phyloP scores from a whole-genome alignment of 2,797 vertebrate species.

The Erpetoichthys calabaricus region DNA sequence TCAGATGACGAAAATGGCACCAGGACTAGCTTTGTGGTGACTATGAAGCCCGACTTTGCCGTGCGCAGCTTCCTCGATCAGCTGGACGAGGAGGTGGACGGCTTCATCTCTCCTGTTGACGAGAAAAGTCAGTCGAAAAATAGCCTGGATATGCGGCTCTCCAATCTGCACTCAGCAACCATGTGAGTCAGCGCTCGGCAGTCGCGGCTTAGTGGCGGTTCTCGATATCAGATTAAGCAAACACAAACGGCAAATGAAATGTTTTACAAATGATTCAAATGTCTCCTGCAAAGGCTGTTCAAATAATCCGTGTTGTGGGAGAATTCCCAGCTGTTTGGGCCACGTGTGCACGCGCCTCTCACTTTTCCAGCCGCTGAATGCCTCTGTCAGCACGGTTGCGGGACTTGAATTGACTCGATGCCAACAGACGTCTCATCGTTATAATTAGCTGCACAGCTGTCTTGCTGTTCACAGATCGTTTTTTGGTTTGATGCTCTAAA shows the following conservation, averaged over 20 bases:
- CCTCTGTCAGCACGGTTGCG: too few species aligned
- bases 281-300: too few species aligned
- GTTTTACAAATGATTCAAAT: background rate
- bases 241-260: background rate
- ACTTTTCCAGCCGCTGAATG: too few species aligned
- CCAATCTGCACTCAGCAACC: constrained; percentile 86
- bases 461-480: too few species aligned
- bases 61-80: constrained; percentile 72
- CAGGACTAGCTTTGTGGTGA: constrained; percentile 58
- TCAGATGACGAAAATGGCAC: constrained; percentile 69
- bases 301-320: too few species aligned
- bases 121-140: constrained; percentile 69
- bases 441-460: too few species aligned
- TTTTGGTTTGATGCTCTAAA: too few species aligned
- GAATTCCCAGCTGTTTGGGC: background rate
- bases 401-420: too few species aligned
- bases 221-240: too few species aligned
- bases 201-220: too few species aligned
- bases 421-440: too few species aligned
- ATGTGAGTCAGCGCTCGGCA: constrained; percentile 67
- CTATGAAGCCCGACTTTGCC: constrained; percentile 57
- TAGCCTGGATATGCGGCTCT: constrained; percentile 73
- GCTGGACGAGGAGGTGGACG: constrained; percentile 74
- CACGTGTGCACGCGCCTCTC: too few species aligned
- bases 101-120: constrained; percentile 86